Evolutionary conservation across 2,888 invertebrate genomes (phyloP).

Genomic region (Mythimna pallens): DNA sequence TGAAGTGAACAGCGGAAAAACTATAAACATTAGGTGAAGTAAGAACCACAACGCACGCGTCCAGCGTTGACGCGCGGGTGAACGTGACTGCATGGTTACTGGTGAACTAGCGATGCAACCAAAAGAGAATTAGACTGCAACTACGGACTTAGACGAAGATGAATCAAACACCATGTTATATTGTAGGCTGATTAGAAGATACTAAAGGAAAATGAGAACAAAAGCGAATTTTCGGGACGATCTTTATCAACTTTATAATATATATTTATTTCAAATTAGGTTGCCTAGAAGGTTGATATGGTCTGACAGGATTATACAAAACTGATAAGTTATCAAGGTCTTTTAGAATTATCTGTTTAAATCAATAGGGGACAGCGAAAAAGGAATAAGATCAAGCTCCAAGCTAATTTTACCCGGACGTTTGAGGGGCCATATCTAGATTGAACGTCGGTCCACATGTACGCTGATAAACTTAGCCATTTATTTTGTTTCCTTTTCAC

Average conservation of each 20-base stretch:
- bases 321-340: constrained; percentile 18
- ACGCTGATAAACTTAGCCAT: constrained; percentile 58
- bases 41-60: constrained; percentile 75
- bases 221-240: not conserved
- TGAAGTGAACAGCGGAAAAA: constrained; percentile 63
- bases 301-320: not conserved
- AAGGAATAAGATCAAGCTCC: constrained; percentile 49
- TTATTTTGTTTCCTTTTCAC: constrained; percentile 55
- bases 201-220: not conserved
- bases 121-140: constrained; percentile 70
- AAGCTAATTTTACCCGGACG: constrained; percentile 69
- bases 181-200: not conserved
- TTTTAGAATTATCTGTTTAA: constrained; percentile 55
- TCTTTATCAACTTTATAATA: no score
- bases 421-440: constrained; percentile 64
- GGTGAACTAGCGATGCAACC: constrained; percentile 67
- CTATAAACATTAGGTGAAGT: constrained; percentile 61
- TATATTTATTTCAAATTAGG: not conserved
- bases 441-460: constrained; percentile 56
- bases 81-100: constrained; percentile 76
- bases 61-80: constrained; percentile 75
- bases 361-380: constrained; percentile 54
- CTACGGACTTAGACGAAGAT: constrained; percentile 55
- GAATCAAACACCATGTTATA: not conserved
- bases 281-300: not conserved